Evolutionary conservation across 1,140 invertebrate species (phyloP).

Genomic region (Drosophila chauvacae): DNA sequence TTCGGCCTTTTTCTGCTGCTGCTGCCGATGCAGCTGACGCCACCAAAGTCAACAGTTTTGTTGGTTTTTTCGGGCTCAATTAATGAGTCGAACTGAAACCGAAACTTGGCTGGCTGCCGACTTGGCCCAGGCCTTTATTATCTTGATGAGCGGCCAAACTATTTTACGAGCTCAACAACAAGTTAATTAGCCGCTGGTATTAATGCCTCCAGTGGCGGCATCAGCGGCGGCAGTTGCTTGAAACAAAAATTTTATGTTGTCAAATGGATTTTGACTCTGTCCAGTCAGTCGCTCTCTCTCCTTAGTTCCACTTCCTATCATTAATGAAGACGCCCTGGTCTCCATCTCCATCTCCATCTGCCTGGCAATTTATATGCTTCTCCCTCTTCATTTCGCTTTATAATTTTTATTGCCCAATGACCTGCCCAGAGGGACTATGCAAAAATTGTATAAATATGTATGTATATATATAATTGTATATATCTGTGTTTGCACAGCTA

Average conservation of each 20-base stretch:
- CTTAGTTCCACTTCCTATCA: slow-evolving; percentile 44
- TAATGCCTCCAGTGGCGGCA: slow-evolving; percentile 53
- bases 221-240: slow-evolving; percentile 56
- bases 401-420: slow-evolving; percentile 66
- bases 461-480: slow-evolving; percentile 5
- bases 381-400: slow-evolving; percentile 53
- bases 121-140: slow-evolving; percentile 65
- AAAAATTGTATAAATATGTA: slow-evolving; percentile 49
- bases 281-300: neutral
- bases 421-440: slow-evolving; percentile 25
- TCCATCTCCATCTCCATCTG: slow-evolving; percentile 14
- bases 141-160: slow-evolving; percentile 81
- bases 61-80: slow-evolving; percentile 46
- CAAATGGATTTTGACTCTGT: slow-evolving; percentile 62
- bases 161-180: slow-evolving; percentile 83
- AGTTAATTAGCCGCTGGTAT: slow-evolving; percentile 80
- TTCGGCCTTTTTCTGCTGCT: slow-evolving; percentile 13
- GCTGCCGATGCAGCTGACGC: slow-evolving; percentile 62
- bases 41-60: slow-evolving; percentile 49
- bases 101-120: slow-evolving; percentile 43
- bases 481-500: slow-evolving; percentile 55
- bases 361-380: slow-evolving; percentile 39
- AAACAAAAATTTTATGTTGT: slow-evolving; percentile 73
- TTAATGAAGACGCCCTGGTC: slow-evolving; percentile 65
- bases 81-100: slow-evolving; percentile 59